phyloP scores from a whole-genome alignment of 2,888 invertebrate species.

The Andrena chrysosceles region DNA sequence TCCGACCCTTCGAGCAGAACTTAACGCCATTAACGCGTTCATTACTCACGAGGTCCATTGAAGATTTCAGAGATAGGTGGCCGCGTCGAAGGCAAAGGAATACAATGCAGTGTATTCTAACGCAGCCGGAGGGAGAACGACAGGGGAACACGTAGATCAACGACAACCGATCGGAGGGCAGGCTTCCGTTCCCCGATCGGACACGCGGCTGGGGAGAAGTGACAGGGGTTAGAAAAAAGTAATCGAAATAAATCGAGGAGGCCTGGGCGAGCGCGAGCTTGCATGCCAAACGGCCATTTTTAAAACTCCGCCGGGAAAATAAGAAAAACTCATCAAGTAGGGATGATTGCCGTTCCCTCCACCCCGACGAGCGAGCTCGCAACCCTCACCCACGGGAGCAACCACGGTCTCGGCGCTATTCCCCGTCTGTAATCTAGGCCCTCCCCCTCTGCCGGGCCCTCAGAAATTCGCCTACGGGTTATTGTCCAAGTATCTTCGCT shows the following conservation, averaged over 20 bases:
- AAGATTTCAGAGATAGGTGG: constrained; percentile 5
- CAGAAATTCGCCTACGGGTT: constrained; percentile 72
- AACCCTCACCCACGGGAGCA: constrained; percentile 69
- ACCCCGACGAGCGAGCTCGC: constrained; percentile 52
- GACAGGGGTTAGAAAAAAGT: constrained; percentile 68
- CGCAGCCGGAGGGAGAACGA: background rate
- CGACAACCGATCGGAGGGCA: constrained; percentile 24
- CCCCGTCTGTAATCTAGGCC: constrained; percentile 66
- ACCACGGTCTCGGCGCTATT: constrained; percentile 56
- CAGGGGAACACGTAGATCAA: background rate
- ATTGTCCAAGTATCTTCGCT: constrained; percentile 69
- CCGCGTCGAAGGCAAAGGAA: background rate
- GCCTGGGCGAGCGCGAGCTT: constrained; percentile 67
- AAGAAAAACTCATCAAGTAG: constrained; percentile 80
- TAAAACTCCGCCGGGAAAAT: constrained; percentile 80
- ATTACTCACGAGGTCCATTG: background rate
- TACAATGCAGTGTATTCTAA: background rate
- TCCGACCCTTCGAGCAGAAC: background rate
- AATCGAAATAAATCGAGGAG: constrained; percentile 78
- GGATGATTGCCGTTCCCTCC: constrained; percentile 78
- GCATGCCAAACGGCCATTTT: constrained; percentile 80
- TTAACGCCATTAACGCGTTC: background rate
- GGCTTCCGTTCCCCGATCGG: constrained; percentile 36
- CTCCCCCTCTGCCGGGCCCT: constrained; percentile 29
- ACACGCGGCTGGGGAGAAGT: constrained; percentile 33